A percentile compares a stretch with the other conserved stretches of the same genome.
Evolutionary conservation across 2,888 invertebrate genomes (phyloP).

Genomic region (Stenchaetothrips biformis): DNA sequence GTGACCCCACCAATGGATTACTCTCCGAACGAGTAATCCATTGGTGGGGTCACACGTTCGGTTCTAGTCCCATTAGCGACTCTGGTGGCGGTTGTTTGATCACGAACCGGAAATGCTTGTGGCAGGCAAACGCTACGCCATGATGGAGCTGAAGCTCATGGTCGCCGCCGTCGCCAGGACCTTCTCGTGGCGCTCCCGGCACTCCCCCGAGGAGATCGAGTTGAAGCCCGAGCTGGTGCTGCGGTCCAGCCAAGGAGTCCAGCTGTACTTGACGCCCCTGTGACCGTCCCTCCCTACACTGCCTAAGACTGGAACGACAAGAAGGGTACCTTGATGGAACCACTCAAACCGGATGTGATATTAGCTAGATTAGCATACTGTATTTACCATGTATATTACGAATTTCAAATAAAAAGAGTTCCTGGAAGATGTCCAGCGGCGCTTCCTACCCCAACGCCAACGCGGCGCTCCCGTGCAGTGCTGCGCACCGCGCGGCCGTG

Average conservation of each 20-base stretch:
- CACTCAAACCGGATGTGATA: no score
- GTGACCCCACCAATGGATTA: no score
- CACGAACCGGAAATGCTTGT: no score
- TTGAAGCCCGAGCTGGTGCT: not conserved
- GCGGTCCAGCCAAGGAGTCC: not conserved
- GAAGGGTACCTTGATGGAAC: no score
- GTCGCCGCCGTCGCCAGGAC: not conserved
- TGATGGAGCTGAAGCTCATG: constrained; percentile 1
- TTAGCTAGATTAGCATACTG: no score
- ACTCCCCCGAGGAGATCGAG: not conserved
- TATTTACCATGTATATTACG: no score
- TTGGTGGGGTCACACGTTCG: no score
- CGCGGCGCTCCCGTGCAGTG: not conserved
- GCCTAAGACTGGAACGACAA: not conserved
- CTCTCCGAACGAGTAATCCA: no score
- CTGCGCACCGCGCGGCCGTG: not conserved
- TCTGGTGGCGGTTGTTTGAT: no score
- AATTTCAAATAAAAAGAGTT: no score
- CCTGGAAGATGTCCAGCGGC: not conserved
- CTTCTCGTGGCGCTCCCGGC: not conserved
- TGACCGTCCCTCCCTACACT: not conserved
- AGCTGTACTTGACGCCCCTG: not conserved
- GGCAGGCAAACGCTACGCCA: not conserved
- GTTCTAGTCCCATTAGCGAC: no score
- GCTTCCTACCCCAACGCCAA: not conserved